These are phyloP conservation scores for Alethe diademata DNA, from an alignment of 2,113 vertebrate genomes.

Conservation along the genomic window DNA sequence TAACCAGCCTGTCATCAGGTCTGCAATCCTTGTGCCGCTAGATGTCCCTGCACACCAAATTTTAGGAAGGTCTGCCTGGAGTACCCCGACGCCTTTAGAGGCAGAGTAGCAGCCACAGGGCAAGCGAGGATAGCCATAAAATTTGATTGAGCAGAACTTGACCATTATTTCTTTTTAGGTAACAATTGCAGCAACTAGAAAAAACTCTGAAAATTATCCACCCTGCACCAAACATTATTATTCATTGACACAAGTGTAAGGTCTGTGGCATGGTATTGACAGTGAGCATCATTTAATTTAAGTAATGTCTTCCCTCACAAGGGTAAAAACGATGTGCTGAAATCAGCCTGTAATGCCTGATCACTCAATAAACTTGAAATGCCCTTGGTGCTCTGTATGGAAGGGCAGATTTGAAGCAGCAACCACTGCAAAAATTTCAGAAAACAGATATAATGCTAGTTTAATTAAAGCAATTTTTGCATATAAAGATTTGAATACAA, in stretches of 20 bases:
- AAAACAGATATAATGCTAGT: background rate
- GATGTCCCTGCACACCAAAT: conserved; percentile 61
- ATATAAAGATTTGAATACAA: background rate
- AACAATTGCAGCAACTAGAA: background rate
- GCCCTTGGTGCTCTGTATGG: background rate
- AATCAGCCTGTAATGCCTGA: background rate
- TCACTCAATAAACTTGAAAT: background rate
- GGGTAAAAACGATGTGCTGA: background rate
- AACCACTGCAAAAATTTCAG: background rate
- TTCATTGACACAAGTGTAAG: background rate
- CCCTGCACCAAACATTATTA: background rate
- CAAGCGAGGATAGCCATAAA: background rate
- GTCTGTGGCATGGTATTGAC: background rate
- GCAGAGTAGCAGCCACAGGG: background rate
- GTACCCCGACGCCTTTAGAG: rapidly evolving
- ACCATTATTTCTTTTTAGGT: background rate
- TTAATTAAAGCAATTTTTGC: background rate
- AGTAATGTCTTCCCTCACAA: background rate
- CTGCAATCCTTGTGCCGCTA: background rate
- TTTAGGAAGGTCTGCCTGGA: background rate
- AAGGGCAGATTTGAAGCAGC: background rate
- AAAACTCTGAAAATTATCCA: background rate
- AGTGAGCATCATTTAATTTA: background rate
- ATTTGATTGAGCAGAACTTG: background rate
- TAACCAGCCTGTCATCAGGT: rapidly evolving